Percentiles rank a stretch among this genome's conserved stretches.
Evolutionary conservation across 2,797 vertebrate species (phyloP).

Genomic region (Parotocinclus haroldoi): DNA sequence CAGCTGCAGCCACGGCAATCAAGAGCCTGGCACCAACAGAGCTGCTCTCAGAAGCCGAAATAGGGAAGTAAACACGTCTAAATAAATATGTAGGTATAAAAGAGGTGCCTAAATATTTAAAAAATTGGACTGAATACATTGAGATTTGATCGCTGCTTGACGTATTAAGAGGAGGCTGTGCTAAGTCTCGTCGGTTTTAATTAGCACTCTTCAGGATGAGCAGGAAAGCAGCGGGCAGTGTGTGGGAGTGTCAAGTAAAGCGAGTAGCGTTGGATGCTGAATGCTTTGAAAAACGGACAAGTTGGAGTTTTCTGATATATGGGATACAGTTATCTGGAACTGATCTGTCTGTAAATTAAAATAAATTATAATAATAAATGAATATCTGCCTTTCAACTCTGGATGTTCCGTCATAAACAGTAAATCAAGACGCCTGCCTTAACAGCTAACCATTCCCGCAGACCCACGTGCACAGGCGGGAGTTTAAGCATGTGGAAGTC

Average conservation of each 20-base stretch:
- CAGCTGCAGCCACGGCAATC: constrained; percentile 85
- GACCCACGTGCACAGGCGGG: too few relatives aligned
- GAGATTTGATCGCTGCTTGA: constrained; percentile 38
- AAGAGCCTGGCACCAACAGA: constrained; percentile 76
- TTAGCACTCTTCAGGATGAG: constrained; percentile 41
- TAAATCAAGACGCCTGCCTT: too few relatives aligned
- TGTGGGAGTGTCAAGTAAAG: constrained; percentile 19
- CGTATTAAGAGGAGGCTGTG: constrained; percentile 44
- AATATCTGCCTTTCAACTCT: too few relatives aligned
- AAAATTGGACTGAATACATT: constrained; percentile 55
- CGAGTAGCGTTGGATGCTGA: constrained; percentile 4
- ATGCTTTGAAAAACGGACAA: constrained; percentile 14
- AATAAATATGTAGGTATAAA: constrained; percentile 58
- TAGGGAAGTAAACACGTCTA: constrained; percentile 39
- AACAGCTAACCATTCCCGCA: too few relatives aligned
- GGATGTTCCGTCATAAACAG: too few relatives aligned
- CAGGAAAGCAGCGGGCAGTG: constrained; percentile 21
- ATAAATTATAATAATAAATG: too few relatives aligned
- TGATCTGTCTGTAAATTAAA: too few relatives aligned
- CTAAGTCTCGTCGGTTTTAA: constrained; percentile 46
- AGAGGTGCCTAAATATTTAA: constrained; percentile 52
- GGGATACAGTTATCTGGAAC: too few relatives aligned
- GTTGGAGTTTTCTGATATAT: not conserved
- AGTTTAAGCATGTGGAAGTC: too few relatives aligned
- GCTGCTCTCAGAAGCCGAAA: constrained; percentile 54